A percentile compares a stretch with the other conserved stretches of the same genome.
Conservation (phyloP, 2,797 vertebrate species). For the Craterocephalus amniculus region DNA sequence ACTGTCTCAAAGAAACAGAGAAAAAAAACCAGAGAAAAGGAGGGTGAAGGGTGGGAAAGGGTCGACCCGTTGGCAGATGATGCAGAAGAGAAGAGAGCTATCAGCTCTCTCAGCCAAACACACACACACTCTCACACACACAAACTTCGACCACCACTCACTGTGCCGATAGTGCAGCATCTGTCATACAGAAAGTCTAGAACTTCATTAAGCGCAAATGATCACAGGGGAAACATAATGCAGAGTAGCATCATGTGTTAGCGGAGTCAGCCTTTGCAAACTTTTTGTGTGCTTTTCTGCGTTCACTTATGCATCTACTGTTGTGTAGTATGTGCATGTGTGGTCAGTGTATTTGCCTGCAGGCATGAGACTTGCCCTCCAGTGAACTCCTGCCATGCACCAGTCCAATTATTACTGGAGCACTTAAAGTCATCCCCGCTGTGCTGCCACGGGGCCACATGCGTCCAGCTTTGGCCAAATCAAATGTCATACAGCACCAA, state of each 20-base stretch:
- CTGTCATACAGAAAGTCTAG: too few species aligned
- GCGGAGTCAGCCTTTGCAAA: constrained; percentile 15
- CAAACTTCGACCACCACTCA: constrained; percentile 12
- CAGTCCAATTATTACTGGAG: constrained; percentile 62
- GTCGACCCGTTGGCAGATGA: constrained; percentile 54
- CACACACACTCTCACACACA: neutral
- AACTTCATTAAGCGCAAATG: constrained; percentile 42
- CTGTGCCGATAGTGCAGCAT: constrained; percentile 10
- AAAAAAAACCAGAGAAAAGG: constrained; percentile 27
- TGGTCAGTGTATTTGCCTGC: constrained; percentile 28
- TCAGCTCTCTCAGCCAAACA: constrained; percentile 54
- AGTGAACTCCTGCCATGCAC: constrained; percentile 50
- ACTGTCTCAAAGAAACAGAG: constrained; percentile 33
- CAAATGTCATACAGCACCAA: constrained; percentile 8
- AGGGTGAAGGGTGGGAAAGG: constrained; percentile 39
- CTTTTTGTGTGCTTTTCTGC: constrained; percentile 3
- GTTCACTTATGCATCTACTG: constrained; percentile 39
- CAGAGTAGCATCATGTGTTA: constrained; percentile 8
- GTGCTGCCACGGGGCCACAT: constrained; percentile 17
- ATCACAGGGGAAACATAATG: constrained; percentile 25
- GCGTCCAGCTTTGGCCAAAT: constrained; percentile 30
- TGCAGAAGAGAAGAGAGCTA: constrained; percentile 26
- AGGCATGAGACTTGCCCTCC: constrained; percentile 29
- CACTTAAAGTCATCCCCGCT: constrained; percentile 39
- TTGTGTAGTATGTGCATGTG: constrained; percentile 23